Conservation (phyloP, 2,113 vertebrate species). For the Sinocyclocheilus grahami region DNA sequence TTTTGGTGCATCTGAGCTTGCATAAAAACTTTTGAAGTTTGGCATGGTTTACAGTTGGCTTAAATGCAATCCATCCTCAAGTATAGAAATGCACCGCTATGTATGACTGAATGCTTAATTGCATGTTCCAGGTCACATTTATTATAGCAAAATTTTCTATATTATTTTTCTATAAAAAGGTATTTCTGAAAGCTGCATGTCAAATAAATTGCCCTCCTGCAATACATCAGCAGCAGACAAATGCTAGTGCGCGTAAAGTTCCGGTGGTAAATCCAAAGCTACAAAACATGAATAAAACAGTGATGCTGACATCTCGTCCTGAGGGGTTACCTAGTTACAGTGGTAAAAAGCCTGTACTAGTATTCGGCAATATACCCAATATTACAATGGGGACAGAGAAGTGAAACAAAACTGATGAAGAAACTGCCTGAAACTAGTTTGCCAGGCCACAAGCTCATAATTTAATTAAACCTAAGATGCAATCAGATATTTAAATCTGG, state of each 20-base stretch:
- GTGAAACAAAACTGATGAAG: background rate
- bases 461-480: background rate
- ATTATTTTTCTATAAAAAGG: background rate
- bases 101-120: background rate
- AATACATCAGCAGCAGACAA: background rate
- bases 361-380: background rate
- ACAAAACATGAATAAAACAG: slow-evolving; percentile 21
- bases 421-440: background rate
- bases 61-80: background rate
- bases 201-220: slow-evolving; percentile 8
- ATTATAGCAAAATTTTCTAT: background rate
- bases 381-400: background rate
- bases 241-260: background rate
- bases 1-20: background rate
- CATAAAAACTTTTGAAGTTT: background rate
- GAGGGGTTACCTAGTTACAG: slow-evolving; percentile 3
- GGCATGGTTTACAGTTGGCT: background rate
- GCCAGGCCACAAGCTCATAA: background rate
- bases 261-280: slow-evolving; percentile 11
- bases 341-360: background rate
- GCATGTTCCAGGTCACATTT: background rate
- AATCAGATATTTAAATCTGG: background rate
- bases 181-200: slow-evolving; percentile 6
- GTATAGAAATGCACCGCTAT: background rate
- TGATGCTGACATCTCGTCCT: background rate